These are phyloP conservation scores for Allacma fusca DNA, from an alignment of 2,888 invertebrate species.

Conservation along the genomic window DNA sequence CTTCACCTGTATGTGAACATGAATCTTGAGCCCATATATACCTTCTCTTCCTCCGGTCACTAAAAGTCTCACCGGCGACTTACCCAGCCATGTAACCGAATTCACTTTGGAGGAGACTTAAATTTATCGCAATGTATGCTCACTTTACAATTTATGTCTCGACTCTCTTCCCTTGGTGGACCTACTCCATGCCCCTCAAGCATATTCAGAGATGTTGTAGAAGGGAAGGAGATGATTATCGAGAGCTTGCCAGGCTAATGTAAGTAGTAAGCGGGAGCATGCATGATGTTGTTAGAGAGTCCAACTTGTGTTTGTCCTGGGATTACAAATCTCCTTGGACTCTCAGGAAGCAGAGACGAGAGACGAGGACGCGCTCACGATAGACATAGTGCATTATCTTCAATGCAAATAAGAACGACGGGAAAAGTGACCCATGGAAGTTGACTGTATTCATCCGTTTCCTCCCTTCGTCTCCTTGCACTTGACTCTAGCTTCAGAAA, in stretches of 20 bases:
- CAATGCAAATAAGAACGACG: slow-evolving; percentile 1
- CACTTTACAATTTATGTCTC: not conserved
- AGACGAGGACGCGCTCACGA: not conserved
- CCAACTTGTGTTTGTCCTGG: not conserved
- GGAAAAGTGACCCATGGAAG: not conserved
- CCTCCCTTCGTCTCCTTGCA: not conserved
- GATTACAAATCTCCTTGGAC: not conserved
- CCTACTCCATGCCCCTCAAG: too few species aligned
- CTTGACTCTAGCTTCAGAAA: not conserved
- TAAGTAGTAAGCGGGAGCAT: not conserved
- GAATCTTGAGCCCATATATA: not conserved
- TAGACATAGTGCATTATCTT: not conserved
- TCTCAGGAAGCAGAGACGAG: not conserved
- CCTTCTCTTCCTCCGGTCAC: not conserved
- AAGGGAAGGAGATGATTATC: not conserved
- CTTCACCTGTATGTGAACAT: slow-evolving; percentile 3
- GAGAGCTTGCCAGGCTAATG: not conserved
- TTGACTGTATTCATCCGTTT: not conserved
- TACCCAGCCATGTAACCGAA: not conserved
- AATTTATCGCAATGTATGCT: not conserved
- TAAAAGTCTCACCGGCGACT: slow-evolving; percentile 2
- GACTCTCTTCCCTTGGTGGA: not conserved
- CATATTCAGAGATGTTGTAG: not conserved
- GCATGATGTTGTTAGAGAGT: not conserved
- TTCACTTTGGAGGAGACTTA: not conserved